A percentile compares a stretch with the other conserved stretches of the same genome.
Conservation (phyloP, 2,113 vertebrate species). For the Argyrosomus japonicus region DNA sequence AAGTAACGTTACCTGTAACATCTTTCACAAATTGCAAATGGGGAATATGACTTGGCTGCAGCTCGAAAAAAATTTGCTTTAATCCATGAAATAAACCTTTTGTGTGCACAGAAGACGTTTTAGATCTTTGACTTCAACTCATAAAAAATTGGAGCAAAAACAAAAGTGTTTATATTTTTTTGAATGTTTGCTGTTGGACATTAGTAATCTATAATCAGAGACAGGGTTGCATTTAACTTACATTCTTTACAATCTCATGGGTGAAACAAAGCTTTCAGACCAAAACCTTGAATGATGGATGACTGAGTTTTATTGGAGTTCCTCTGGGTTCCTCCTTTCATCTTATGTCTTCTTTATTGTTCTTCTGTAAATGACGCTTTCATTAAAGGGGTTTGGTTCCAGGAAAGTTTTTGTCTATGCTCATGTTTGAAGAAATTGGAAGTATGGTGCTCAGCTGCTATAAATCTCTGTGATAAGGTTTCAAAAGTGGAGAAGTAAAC, state of each 20-base stretch:
- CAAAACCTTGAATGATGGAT: slow-evolving; percentile 14
- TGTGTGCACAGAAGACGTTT: too few species aligned
- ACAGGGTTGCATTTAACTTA: neutral
- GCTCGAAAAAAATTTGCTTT: too few species aligned
- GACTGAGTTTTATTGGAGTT: slow-evolving; percentile 22
- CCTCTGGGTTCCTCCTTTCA: slow-evolving; percentile 23
- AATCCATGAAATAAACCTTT: too few species aligned
- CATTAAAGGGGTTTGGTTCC: neutral
- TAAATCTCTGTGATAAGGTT: slow-evolving; percentile 28
- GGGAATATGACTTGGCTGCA: too few species aligned
- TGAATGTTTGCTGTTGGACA: neutral
- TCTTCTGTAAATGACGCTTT: neutral
- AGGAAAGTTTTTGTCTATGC: neutral
- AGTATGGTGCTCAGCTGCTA: neutral
- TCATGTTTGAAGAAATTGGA: neutral
- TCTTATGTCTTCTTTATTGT: slow-evolving; percentile 22
- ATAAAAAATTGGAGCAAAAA: too few species aligned
- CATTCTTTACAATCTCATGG: neutral
- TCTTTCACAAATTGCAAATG: too few species aligned
- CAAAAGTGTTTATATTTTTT: too few species aligned
- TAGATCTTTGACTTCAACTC: too few species aligned
- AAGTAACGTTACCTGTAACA: too few species aligned
- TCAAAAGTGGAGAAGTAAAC: slow-evolving; percentile 8
- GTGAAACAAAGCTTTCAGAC: slow-evolving; percentile 22
- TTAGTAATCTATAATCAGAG: neutral